Percentiles rank a stretch among this genome's conserved stretches.
Conservation (phyloP, 2,888 invertebrate species). For the Erebia epiphron region DNA sequence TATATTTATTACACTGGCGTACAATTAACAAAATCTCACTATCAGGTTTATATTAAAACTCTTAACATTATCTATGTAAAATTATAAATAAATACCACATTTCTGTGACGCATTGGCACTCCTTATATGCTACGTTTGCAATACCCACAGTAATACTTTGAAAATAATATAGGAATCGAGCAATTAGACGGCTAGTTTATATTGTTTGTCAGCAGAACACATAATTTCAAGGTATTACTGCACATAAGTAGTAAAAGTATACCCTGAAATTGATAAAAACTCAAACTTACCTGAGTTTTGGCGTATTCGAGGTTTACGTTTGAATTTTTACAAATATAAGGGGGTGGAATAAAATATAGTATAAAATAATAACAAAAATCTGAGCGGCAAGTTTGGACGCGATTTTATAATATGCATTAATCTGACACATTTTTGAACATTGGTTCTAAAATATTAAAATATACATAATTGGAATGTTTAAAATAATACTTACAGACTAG, state of each 20-base stretch:
- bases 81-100: slow-evolving; percentile 70
- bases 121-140: slow-evolving; percentile 44
- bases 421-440: slow-evolving; percentile 41
- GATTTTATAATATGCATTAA: slow-evolving; percentile 46
- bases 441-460: slow-evolving; percentile 34
- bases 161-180: slow-evolving; percentile 14
- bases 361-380: slow-evolving; percentile 44
- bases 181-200: neutral
- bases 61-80: slow-evolving; percentile 69
- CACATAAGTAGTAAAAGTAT: slow-evolving; percentile 29
- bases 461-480: slow-evolving; percentile 24
- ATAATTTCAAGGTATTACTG: slow-evolving; percentile 13
- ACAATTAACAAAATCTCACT: slow-evolving; percentile 56
- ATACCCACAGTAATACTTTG: slow-evolving; percentile 18
- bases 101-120: slow-evolving; percentile 70
- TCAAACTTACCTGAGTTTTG: neutral
- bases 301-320: neutral
- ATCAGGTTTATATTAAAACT: slow-evolving; percentile 73
- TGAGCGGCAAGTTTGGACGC: slow-evolving; percentile 51
- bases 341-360: slow-evolving; percentile 20
- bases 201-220: neutral
- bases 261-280: slow-evolving; percentile 6
- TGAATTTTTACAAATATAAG: neutral
- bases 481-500: slow-evolving; percentile 19
- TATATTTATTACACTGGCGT: slow-evolving; percentile 45